phyloP scores from a whole-genome alignment of 2,888 invertebrate genomes.

The Griposia aprilina region DNA sequence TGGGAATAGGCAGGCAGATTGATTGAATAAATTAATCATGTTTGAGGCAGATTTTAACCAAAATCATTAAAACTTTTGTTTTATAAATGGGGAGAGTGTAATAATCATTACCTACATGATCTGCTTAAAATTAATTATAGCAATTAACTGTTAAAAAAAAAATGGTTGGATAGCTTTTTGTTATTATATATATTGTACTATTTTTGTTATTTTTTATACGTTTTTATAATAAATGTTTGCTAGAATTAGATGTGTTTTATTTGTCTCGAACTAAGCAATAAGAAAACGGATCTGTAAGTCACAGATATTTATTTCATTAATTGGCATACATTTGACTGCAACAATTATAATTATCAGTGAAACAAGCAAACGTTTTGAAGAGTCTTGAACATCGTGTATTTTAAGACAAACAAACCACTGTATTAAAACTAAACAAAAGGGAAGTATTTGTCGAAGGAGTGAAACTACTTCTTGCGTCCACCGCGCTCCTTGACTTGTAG shows the following conservation, averaged over 20 bases:
- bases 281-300: not conserved
- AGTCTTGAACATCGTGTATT: not conserved
- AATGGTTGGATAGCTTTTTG: conserved; percentile 49
- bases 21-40: too few relatives aligned
- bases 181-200: conserved; percentile 53
- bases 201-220: conserved; percentile 72
- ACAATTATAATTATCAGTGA: not conserved
- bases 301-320: conserved; percentile 46
- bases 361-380: not conserved
- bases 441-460: not conserved
- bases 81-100: conserved; percentile 5
- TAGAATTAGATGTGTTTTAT: conserved; percentile 42
- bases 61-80: conserved; percentile 13
- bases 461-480: conserved; percentile 97
- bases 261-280: conserved; percentile 18
- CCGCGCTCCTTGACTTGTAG: conserved; percentile 99
- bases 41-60: conserved; percentile 3
- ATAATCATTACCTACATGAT: conserved; percentile 14
- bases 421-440: not conserved
- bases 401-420: not conserved
- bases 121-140: conserved; percentile 20
- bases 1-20: too few relatives aligned
- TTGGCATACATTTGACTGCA: conserved; percentile 10
- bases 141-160: conserved; percentile 44
- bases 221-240: conserved; percentile 73